These are phyloP conservation scores for Drepana falcataria DNA, from an alignment of 2,888 invertebrate genomes.

Conservation along the genomic window DNA sequence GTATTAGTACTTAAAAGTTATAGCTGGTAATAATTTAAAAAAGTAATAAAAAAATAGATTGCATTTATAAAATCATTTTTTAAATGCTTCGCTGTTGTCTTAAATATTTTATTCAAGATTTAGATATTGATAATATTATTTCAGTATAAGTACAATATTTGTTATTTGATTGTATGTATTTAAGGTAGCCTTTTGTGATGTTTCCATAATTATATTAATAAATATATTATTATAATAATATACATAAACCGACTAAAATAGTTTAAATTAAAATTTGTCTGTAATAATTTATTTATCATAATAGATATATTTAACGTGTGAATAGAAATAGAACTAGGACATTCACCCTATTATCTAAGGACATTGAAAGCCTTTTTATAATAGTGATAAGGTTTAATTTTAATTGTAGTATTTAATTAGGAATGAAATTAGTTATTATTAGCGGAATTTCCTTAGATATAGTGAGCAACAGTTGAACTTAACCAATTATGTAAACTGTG, in stretches of 20 bases:
- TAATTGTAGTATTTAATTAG: conserved; percentile 7
- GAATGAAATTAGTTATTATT: conserved; percentile 14
- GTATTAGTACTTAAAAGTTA: no score
- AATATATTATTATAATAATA: conserved; percentile 7
- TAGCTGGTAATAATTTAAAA: no score
- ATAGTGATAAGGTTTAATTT: conserved; percentile 21
- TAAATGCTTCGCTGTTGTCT: no score
- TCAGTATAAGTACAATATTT: conserved; percentile 2
- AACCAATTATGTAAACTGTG: background rate
- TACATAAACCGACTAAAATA: conserved; percentile 6
- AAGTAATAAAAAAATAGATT: no score
- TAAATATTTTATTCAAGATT: no score
- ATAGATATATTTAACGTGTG: conserved; percentile 19
- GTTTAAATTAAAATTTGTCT: conserved; percentile 8
- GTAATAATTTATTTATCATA: conserved; percentile 10
- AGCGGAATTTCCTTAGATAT: conserved; percentile 34
- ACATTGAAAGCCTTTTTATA: conserved; percentile 23
- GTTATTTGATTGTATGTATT: background rate
- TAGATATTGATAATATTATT: no score
- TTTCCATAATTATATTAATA: conserved; percentile 6
- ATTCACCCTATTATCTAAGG: conserved; percentile 8
- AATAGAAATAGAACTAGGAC: conserved; percentile 2
- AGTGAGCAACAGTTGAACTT: conserved; percentile 18
- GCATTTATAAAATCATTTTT: no score
- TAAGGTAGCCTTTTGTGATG: conserved; percentile 13